Evolutionary conservation across 2,888 invertebrate species (phyloP).

Genomic region (Orthosia gracilis): DNA sequence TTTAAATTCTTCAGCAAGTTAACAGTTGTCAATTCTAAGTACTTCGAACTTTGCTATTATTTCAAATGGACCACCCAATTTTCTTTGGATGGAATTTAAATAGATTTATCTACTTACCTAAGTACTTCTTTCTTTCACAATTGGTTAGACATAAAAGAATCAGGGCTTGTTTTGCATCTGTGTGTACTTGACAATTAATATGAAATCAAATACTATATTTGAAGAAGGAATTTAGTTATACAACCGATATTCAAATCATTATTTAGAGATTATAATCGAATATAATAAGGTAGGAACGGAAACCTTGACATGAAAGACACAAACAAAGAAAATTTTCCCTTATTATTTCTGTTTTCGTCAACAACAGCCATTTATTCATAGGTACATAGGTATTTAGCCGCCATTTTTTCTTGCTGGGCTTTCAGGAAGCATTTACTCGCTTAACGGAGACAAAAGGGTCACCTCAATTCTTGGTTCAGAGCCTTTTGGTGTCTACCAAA

Average conservation of each 20-base stretch:
- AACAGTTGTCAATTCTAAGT: neutral
- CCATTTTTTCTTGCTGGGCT: neutral
- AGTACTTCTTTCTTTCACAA: neutral
- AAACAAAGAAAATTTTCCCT: constrained; percentile 30
- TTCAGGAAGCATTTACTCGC: constrained; percentile 41
- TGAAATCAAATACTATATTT: neutral
- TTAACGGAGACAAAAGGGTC: constrained; percentile 8
- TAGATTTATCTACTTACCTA: too few species aligned
- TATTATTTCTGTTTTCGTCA: constrained; percentile 47
- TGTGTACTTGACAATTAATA: neutral
- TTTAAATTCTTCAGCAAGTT: neutral
- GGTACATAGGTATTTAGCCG: neutral
- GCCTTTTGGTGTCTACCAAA: constrained; percentile 30
- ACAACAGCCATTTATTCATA: constrained; percentile 11
- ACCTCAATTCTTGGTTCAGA: too few species aligned
- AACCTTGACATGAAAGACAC: neutral
- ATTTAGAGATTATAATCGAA: neutral
- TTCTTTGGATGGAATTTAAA: neutral
- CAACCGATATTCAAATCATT: neutral
- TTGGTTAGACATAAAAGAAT: neutral
- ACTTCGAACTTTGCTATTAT: constrained; percentile 2
- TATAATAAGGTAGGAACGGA: neutral
- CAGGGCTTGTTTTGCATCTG: neutral
- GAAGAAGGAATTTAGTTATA: neutral
- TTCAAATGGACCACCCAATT: neutral